A percentile compares a stretch with the other conserved stretches of the same genome.
Evolutionary conservation across 53 echinoderm and acorn worm species (phyloP).

Genomic region (Glandiceps talaboti): DNA sequence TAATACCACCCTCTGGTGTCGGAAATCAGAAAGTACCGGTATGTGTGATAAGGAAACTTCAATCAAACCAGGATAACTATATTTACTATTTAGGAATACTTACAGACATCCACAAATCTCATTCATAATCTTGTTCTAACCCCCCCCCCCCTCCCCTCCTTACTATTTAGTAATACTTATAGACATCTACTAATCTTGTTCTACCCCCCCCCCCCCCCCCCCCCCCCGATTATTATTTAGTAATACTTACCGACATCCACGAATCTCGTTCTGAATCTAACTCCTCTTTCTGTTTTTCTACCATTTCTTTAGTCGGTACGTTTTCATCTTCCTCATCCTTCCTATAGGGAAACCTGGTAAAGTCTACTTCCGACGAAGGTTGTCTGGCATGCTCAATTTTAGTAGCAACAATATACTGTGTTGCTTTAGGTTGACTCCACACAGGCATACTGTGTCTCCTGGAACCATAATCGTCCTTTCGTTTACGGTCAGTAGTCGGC

Average conservation of each 20-base stretch:
- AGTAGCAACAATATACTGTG: neutral
- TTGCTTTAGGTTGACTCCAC: neutral
- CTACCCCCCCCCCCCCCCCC: too few relatives aligned
- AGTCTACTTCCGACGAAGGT: conserved; percentile 12
- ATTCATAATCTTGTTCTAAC: too few relatives aligned
- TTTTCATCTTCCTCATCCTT: conserved; percentile 8
- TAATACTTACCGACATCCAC: conserved; percentile 57
- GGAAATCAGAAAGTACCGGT: too few relatives aligned
- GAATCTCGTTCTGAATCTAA: conserved; percentile 29
- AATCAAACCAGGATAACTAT: too few relatives aligned
- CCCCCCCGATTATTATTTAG: too few relatives aligned
- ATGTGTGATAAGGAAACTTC: too few relatives aligned
- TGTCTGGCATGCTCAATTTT: neutral
- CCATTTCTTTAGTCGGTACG: conserved; percentile 21
- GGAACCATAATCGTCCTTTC: neutral
- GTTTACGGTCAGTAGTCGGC: neutral
- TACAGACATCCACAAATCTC: too few relatives aligned
- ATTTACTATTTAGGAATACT: too few relatives aligned
- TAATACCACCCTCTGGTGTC: too few relatives aligned
- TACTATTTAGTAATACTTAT: neutral
- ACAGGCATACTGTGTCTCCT: neutral
- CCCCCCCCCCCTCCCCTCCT: neutral
- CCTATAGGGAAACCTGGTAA: neutral
- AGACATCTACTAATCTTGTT: neutral
- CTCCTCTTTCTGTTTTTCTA: conserved; percentile 24